Base-by-base conservation (phyloP, 2,888 invertebrate genomes). In the Drosophila prolongata region DNA sequence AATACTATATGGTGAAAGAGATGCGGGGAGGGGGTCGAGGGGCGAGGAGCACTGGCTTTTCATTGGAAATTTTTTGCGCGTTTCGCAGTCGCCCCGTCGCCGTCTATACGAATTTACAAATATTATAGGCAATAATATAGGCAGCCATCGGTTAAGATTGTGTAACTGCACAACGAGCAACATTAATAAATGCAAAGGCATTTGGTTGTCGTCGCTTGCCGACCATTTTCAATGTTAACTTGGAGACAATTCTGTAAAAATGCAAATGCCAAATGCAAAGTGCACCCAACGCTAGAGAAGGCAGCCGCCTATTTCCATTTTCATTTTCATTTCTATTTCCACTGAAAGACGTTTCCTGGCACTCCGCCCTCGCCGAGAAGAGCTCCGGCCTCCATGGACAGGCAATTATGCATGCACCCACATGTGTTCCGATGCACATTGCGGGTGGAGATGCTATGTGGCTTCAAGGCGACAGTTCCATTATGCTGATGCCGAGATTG, bases 221-320 rank as follows among this genome's bases (percentile, higher is more conserved):
- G 80, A 73, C 89, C 74, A 85, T 89, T 89, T 84, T 89, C 89
- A 84, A 89, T 89, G 83, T 88, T 85, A 84, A 84, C 78, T 52
- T 57, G 69, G 56, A 79, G 85, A 57, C 87, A 70, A 66, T 66
- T 70, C 67, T 70, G 71, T 34, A 54, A 35, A 75, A 61, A 77
- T 76, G 76, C 71, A 76, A 76, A 77, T 57, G 59, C 56, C 11
- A 52, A 80, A 82, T 67, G 52, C 59, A 24, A 60, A 73, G 56
- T 79, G 75, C 89, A 77, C 72, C 78, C 80, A 80, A 52, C 38
- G 65, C 34, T 34, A 11, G n/a, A 14, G 43, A 5, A 38, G 19
- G 50, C 47, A 52, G 37, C 40, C 35, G 66, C 44, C 62, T 67
- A 77, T 78, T 87, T 70, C 69, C 78, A 87, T 84, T 83, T 86